These are phyloP conservation scores for Vidua chalybeata DNA, from an alignment of 2,113 vertebrate species.

Conservation along the genomic window DNA sequence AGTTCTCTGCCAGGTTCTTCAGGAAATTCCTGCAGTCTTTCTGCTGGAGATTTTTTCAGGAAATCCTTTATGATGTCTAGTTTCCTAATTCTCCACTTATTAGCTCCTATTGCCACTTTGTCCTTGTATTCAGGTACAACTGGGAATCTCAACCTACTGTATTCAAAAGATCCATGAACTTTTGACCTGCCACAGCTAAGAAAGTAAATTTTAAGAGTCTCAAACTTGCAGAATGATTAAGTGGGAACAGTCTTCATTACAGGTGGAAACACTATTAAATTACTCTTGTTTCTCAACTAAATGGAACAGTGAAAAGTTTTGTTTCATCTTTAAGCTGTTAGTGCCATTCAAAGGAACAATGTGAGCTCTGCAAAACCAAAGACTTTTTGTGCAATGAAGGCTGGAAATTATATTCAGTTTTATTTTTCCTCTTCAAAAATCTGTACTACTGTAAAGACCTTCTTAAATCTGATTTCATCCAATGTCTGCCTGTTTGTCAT, in stretches of 20 bases:
- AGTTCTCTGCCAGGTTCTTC: constrained; percentile 24
- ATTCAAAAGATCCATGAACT: not conserved
- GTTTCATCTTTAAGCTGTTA: not conserved
- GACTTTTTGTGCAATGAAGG: not conserved
- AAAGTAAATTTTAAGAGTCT: not conserved
- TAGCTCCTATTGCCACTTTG: not conserved
- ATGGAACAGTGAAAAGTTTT: not conserved
- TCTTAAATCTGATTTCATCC: not conserved
- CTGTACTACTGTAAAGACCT: not conserved
- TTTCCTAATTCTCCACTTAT: constrained; percentile 40
- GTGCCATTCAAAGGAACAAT: not conserved
- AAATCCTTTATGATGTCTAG: constrained; percentile 44
- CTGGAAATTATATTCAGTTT: not conserved
- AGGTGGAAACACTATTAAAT: not conserved
- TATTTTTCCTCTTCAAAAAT: not conserved
- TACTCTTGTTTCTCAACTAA: not conserved
- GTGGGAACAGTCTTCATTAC: not conserved
- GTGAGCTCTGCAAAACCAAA: not conserved
- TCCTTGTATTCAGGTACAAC: not conserved
- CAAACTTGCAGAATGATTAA: not conserved
- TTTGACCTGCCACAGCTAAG: not conserved
- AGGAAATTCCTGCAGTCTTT: not conserved
- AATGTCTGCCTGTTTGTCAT: not conserved
- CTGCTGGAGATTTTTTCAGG: constrained; percentile 29
- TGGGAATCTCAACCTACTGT: not conserved